Percentiles rank a stretch among this genome's conserved stretches.
Conservation (phyloP, 2,797 vertebrate genomes). For the Furcifer pardalis region DNA sequence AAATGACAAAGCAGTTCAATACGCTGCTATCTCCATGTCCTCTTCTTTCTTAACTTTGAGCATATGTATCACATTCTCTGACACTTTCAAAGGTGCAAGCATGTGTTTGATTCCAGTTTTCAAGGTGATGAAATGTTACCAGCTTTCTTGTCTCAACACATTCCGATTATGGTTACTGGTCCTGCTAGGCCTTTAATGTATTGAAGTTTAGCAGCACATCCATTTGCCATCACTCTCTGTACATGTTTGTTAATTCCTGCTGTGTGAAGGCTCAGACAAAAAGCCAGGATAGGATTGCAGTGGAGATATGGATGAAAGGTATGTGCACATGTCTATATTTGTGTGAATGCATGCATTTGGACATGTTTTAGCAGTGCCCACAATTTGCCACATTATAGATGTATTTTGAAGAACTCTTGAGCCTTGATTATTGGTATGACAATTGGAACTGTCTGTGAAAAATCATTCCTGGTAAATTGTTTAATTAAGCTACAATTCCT, state of each 20-base stretch:
- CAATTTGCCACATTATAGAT: neutral
- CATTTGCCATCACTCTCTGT: neutral
- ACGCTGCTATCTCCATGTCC: neutral
- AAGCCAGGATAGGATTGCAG: neutral
- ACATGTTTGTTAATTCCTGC: neutral
- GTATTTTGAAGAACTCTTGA: neutral
- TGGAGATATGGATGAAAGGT: neutral
- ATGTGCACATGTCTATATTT: too few species aligned
- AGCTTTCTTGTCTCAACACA: neutral
- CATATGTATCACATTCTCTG: neutral
- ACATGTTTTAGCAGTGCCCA: neutral
- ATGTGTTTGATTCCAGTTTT: conserved; percentile 3
- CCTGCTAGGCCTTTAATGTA: neutral
- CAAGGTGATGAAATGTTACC: conserved; percentile 12
- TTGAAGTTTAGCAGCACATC: neutral
- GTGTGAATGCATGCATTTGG: neutral
- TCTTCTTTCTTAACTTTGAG: neutral
- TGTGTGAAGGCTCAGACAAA: neutral
- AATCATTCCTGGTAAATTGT: neutral
- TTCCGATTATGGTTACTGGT: neutral
- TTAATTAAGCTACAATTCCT: neutral
- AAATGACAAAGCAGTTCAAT: conserved; percentile 11
- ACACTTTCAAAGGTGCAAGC: neutral
- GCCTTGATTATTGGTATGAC: neutral
- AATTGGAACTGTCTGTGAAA: neutral